Conservation (phyloP, 2,888 invertebrate genomes). For the Lasioglossum morio region DNA sequence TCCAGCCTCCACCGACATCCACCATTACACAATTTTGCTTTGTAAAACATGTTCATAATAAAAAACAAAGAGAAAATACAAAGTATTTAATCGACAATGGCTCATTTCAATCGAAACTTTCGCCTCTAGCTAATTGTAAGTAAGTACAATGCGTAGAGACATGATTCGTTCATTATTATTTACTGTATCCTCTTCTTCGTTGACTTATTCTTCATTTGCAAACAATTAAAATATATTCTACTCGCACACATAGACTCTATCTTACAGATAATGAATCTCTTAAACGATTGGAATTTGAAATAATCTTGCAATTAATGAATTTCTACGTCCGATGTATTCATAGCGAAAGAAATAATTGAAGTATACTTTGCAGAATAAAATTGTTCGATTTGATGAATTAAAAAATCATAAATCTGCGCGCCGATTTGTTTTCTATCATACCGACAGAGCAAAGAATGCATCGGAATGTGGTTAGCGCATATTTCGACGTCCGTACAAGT, state of each 20-base stretch:
- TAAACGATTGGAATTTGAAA: too few species aligned
- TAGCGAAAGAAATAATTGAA: too few species aligned
- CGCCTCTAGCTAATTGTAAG: not conserved
- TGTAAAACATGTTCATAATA: constrained; percentile 84
- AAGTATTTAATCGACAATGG: constrained; percentile 68
- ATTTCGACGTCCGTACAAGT: constrained; percentile 25
- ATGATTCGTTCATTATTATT: too few species aligned
- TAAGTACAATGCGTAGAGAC: not conserved
- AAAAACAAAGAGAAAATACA: constrained; percentile 74
- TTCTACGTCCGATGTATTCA: too few species aligned
- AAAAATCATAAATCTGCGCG: not conserved
- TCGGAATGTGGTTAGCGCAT: constrained; percentile 10
- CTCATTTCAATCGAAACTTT: constrained; percentile 24
- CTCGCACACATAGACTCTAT: not conserved
- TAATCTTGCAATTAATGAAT: too few species aligned
- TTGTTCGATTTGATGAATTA: not conserved
- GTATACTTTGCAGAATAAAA: not conserved
- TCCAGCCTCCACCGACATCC: constrained; percentile 72
- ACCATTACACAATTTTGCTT: constrained; percentile 81
- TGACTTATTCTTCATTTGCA: not conserved
- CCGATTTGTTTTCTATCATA: not conserved
- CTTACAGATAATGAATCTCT: too few species aligned
- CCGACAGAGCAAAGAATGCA: constrained; percentile 14
- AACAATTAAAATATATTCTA: not conserved
- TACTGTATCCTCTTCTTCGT: not conserved